Evolutionary conservation across 1,140 invertebrate species (phyloP), one percentile per base, ranked within the genome.

Genomic region (Magallana angulata): DNA sequence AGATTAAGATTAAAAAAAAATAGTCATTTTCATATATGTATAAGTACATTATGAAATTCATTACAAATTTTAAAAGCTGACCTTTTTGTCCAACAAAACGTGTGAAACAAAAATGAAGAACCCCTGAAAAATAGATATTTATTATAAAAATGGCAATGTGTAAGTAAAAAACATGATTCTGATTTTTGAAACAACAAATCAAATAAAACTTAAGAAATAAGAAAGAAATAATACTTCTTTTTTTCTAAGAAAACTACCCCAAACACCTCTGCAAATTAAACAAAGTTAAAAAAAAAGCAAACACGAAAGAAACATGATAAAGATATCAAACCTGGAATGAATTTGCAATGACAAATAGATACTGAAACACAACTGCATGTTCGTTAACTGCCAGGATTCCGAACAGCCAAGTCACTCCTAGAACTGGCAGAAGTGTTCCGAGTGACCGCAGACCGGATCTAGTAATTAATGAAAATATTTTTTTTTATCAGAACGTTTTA

Each of bases 391-490:
- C 83, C 8, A 89, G 56, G 16, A 89, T 24, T 48, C 88, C 88
- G 83, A 89, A 89, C 9, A 85, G 8, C 88, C 88, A 89, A 0
- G 86, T 89, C 1, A 87, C 64, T 12, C 88, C 88, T 11, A 89
- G 58, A n/a, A 87, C 24, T 16, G 88, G 88, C 11, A 87, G n/a
- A 48, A 89, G 57, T 71, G 86, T 82, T 57, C 58, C 36, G 4
- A 82, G 48, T 7, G 71, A 80, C 58, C 84, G 76, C 24, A 87
- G n/a, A 24, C 85, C 86, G n/a, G 85, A 82, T 56, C 88, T 89
- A 62, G 36, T 48, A 48, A 48, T 48, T 48, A 48, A 0, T 5
- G 5, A 48, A 48, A 48, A 48, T 48, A 24, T 24, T 24, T 48
- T 4, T 0, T 48, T 48, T 48, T 48, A 48, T 4, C 36, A 48